Evolutionary conservation across 2,888 invertebrate genomes (phyloP).

Genomic region (Taenaris catops): DNA sequence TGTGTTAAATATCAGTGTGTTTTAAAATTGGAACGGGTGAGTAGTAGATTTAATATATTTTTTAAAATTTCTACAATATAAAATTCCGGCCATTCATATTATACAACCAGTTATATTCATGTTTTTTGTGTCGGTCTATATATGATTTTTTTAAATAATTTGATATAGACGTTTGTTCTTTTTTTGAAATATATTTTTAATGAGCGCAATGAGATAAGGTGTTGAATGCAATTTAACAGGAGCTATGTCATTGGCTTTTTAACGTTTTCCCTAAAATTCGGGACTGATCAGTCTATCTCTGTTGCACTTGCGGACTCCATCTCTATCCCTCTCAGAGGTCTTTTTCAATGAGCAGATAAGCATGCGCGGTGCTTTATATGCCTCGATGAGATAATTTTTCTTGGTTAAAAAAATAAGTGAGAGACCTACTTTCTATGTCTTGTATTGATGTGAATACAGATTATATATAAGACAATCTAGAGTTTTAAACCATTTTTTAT

Average conservation of each 20-base stretch:
- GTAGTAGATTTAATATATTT: conserved; percentile 11
- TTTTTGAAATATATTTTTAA: conserved; percentile 2
- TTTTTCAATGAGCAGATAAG: conserved; percentile 57
- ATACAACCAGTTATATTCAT: background rate
- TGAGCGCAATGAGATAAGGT: conserved; percentile 38
- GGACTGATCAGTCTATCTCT: conserved; percentile 17
- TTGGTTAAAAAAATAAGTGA: conserved; percentile 15
- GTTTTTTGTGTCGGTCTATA: conserved; percentile 1
- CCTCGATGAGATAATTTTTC: conserved; percentile 19
- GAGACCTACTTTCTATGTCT: conserved; percentile 6
- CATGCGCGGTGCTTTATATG: conserved; percentile 52
- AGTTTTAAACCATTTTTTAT: too few species aligned
- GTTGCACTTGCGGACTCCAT: conserved; percentile 37
- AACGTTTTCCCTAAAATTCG: conserved; percentile 51
- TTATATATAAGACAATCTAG: too few species aligned
- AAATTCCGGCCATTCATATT: background rate
- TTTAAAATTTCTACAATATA: background rate
- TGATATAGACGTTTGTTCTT: background rate
- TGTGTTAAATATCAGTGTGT: conserved; percentile 12
- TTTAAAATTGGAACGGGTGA: conserved; percentile 18
- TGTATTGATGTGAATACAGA: too few species aligned
- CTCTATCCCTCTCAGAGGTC: conserved; percentile 39
- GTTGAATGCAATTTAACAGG: conserved; percentile 20
- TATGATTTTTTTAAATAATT: background rate
- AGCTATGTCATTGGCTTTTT: conserved; percentile 30